A percentile compares a stretch with the other conserved stretches of the same genome.
phyloP scores from a whole-genome alignment of 2,113 vertebrate genomes.

The Alligator sinensis region DNA sequence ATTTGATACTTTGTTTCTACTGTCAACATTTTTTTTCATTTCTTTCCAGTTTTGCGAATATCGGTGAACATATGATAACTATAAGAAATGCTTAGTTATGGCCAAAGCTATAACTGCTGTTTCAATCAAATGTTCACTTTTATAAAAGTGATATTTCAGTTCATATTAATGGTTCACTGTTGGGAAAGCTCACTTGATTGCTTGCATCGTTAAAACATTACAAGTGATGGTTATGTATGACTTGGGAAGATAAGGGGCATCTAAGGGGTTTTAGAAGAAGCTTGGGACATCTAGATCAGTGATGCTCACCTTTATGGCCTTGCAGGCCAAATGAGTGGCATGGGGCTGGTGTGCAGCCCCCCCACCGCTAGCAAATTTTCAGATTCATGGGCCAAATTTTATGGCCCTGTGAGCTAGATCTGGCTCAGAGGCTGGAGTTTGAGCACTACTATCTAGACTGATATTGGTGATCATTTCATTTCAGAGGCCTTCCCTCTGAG shows the following conservation, averaged over 20 bases:
- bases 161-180: background rate
- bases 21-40: background rate
- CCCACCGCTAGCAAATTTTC: too few relatives aligned
- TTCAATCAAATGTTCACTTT: background rate
- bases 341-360: too few relatives aligned
- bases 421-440: too few relatives aligned
- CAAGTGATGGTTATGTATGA: background rate
- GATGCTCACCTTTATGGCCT: too few relatives aligned
- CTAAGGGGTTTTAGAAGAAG: too few relatives aligned
- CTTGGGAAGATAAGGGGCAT: background rate
- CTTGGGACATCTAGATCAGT: too few relatives aligned
- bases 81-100: background rate
- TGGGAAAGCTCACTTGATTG: background rate
- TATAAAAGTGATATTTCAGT: background rate
- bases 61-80: background rate
- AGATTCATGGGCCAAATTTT: too few relatives aligned
- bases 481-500: background rate
- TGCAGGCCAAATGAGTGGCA: too few relatives aligned
- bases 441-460: background rate
- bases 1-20: background rate
- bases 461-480: background rate
- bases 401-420: too few relatives aligned
- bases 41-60: background rate
- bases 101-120: background rate
- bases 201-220: background rate